Percentiles rank a stretch among this genome's conserved stretches.
Evolutionary conservation across 2,888 invertebrate genomes (phyloP).

Genomic region (Cephonodes hylas): DNA sequence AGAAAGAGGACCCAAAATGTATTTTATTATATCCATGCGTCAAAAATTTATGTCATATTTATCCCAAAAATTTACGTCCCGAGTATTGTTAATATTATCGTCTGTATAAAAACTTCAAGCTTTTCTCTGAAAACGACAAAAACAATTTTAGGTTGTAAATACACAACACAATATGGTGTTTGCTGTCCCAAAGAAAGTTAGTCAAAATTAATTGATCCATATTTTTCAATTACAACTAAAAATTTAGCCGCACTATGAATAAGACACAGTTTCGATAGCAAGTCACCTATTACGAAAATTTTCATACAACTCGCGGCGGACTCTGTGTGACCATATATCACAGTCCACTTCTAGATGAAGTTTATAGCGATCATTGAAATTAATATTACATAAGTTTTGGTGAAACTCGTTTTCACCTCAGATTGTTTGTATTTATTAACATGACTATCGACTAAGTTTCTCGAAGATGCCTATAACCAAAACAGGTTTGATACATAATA

Average conservation of each 20-base stretch:
- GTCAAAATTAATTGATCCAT: neutral
- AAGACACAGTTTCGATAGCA: constrained; percentile 44
- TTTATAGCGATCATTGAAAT: neutral
- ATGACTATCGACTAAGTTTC: neutral
- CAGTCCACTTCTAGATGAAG: neutral
- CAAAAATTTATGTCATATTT: no score
- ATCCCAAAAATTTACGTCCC: no score
- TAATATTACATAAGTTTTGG: neutral
- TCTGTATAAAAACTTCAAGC: no score
- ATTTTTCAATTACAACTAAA: no score
- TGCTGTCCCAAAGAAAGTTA: no score
- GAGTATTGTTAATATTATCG: no score
- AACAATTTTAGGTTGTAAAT: no score
- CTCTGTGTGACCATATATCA: constrained; percentile 52
- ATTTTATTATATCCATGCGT: no score
- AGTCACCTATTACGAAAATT: constrained; percentile 70
- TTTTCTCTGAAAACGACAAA: no score
- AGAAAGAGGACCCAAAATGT: no score
- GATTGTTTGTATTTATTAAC: neutral
- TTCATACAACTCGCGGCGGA: constrained; percentile 54
- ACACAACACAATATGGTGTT: no score
- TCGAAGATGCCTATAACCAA: neutral
- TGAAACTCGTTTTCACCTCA: neutral
- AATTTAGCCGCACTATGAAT: constrained; percentile 58
- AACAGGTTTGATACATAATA: neutral